Evolutionary conservation across 2,113 vertebrate genomes (phyloP).

Genomic region (Colossoma macropomum): DNA sequence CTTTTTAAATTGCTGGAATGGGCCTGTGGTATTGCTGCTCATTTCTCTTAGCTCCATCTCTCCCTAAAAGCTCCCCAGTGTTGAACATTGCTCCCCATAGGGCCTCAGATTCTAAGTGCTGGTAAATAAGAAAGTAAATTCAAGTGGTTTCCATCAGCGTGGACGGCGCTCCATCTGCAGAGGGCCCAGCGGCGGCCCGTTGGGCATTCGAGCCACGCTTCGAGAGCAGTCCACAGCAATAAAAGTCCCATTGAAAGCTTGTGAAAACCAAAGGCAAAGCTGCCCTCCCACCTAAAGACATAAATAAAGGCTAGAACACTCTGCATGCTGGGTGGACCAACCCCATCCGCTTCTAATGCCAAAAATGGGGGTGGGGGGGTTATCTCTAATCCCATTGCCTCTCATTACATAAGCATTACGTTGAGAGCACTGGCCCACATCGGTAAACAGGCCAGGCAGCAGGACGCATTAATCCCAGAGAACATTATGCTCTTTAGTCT

Average conservation of each 20-base stretch:
- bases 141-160: slow-evolving; percentile 20
- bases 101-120: slow-evolving; percentile 3
- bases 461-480: slow-evolving; percentile 32
- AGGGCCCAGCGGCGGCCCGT: neutral
- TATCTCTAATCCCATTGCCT: slow-evolving; percentile 43
- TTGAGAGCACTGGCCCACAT: slow-evolving; percentile 49
- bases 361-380: slow-evolving; percentile 12
- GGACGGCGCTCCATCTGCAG: slow-evolving; percentile 11
- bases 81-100: slow-evolving; percentile 10
- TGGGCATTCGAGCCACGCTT: slow-evolving; percentile 36
- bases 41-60: neutral
- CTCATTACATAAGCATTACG: slow-evolving; percentile 55
- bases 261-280: slow-evolving; percentile 35
- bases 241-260: slow-evolving; percentile 48
- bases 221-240: slow-evolving; percentile 30
- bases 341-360: slow-evolving; percentile 33
- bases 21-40: slow-evolving; percentile 19
- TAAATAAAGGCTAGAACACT: slow-evolving; percentile 44
- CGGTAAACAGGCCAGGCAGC: slow-evolving; percentile 37
- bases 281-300: slow-evolving; percentile 48
- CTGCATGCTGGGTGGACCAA: slow-evolving; percentile 51
- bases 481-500: slow-evolving; percentile 26
- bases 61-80: slow-evolving; percentile 9
- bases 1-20: neutral
- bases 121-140: slow-evolving; percentile 25